Conservation (phyloP, 2,113 vertebrate species). For the Podarcis cretensis region DNA sequence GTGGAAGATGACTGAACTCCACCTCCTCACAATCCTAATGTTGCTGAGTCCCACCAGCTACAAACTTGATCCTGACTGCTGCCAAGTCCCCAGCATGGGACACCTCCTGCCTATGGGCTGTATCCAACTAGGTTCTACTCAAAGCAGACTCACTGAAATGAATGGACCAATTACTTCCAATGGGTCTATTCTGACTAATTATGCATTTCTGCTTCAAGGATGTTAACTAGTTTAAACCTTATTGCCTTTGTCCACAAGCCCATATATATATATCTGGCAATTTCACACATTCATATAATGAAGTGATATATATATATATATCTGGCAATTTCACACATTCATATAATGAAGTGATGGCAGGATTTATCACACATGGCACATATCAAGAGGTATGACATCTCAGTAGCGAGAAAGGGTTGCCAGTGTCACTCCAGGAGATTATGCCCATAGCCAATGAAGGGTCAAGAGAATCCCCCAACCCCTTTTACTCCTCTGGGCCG, state of each 20-base stretch:
- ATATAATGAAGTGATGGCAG: neutral
- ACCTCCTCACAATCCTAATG: neutral
- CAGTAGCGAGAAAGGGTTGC: neutral
- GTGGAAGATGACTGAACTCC: neutral
- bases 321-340: neutral
- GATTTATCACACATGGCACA: neutral
- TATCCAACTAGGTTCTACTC: too few relatives aligned
- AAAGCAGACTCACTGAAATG: too few relatives aligned
- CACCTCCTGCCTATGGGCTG: neutral
- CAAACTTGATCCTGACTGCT: neutral
- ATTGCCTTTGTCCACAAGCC: neutral
- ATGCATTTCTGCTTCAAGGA: neutral
- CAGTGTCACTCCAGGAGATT: neutral
- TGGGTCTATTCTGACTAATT: neutral
- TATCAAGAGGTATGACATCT: neutral
- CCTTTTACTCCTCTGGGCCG: neutral
- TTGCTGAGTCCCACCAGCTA: too few relatives aligned
- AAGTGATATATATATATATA: too few relatives aligned
- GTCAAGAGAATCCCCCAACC: too few relatives aligned
- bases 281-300: too few relatives aligned
- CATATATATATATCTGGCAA: too few relatives aligned
- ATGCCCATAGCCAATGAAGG: too few relatives aligned
- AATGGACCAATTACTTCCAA: too few relatives aligned
- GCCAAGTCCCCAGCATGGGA: neutral
- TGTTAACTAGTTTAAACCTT: too few relatives aligned